Evolutionary conservation across 2,113 vertebrate species (phyloP), one percentile per base, ranked within the genome.

Genomic region (Lycaon pictus): DNA sequence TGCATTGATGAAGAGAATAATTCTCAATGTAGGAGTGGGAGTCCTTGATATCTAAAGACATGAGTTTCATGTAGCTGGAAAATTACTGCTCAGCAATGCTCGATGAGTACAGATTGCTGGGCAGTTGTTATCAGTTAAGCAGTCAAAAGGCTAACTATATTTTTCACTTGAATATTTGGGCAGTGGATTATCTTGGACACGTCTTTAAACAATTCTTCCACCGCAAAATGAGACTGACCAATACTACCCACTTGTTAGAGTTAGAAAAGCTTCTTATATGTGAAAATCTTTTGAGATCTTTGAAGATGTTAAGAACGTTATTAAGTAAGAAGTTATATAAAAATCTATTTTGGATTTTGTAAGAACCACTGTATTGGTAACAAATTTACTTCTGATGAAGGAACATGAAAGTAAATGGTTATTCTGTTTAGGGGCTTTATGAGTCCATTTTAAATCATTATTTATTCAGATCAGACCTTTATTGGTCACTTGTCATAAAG

Each of bases 301-400:
- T 87, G 81, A 86, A 92, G 81, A 80, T 88, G 80, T 94, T 62
- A 81, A 96, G 22, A 74, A 35, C 72, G 27, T 43, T 88, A 84
- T 65, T 94, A 90, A 86, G 35, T 89, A 72, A 72, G 58, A 88
- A 95, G 53, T 80, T 62, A 62, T 20, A 93, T 79, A 72, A 83
- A 35, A 93, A 69, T 71, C 91, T 95, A 76, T 94, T 95, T 97
- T 65, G 9, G 13, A 76, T 97, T 97, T 98, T 97, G 81, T 17
- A 93, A 97, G 90, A 98, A 95, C 4, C 32, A 93, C 37, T 35
- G 6, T 81, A 91, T 85, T 97, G 37, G 90, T 11, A 90, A 84
- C 35, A 97, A 97, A 96, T 96, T 76, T 91, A 79, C 74, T 98
- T 95, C 92, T 65, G 60, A 84, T 96, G 56, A 93, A 96, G 95